Evolutionary conservation across 1,140 invertebrate genomes (phyloP), one percentile per base, ranked within the genome.

Genomic region (Glossosoma conforme): DNA sequence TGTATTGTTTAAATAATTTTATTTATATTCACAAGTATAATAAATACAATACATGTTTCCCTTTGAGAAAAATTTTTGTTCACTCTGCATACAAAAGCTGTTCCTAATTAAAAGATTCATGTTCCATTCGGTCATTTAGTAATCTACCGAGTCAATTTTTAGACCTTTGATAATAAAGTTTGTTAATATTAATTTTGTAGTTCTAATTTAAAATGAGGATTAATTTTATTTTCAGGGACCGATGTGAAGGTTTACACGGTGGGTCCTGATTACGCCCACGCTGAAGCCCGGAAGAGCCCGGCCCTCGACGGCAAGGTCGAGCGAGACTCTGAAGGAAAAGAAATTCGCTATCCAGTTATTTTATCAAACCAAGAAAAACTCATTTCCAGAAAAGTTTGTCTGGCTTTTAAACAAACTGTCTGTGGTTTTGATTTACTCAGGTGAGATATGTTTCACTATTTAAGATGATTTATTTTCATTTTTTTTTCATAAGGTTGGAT

Each of bases 391-490:
- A 97, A 97, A 78, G 95, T 99, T 6, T 98, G 94, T 65, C 71
- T 96, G 32, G 95, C 96, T 9, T 99, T 99, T 68, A 96, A 97
- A 74, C 97, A 99, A 79, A 98, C 93, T 28, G 97, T 99, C 2
- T 99, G 97, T 74, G 97, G 97, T 11, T 99, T 99, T 74, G 97
- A 99, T 81, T 80, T 99, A 20, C 76, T 99, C 11, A 84, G 87
- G 87, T 88, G 68, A 36, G 11, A 25, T 48, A 32, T 24, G 18
- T n/a, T n/a, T n/a, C n/a, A n/a, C 13, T 30, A 11, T 25, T 11
- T 6, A 44, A 30, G n/a, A n/a, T n/a, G n/a, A n/a, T n/a, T n/a
- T n/a, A n/a, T n/a, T n/a, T n/a, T n/a, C n/a, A n/a, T n/a, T 35
- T 45, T 20, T 35, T 35, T 37, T 35, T 32, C n/a, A n/a, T n/a